These are phyloP conservation scores for Cottus gobio DNA, from an alignment of 2,113 vertebrate genomes.

Conservation along the genomic window DNA sequence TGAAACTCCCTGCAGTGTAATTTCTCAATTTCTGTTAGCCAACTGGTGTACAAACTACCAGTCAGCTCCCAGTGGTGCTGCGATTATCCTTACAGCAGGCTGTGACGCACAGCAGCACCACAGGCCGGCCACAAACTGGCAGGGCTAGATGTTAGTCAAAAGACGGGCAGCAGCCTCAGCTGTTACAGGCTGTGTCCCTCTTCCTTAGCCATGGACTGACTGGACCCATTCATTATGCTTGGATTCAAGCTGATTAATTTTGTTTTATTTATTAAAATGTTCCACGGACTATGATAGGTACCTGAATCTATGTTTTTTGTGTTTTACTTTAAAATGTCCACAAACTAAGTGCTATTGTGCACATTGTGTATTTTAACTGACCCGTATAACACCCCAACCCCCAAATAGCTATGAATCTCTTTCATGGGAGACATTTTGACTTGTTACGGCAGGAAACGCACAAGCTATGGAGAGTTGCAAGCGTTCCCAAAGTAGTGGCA, in stretches of 20 bases:
- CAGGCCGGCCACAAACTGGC: not conserved
- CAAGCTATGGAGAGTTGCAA: not conserved
- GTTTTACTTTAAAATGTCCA: not conserved
- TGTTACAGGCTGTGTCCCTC: not conserved
- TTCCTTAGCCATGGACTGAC: not conserved
- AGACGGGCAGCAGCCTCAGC: not conserved
- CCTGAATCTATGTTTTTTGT: not conserved
- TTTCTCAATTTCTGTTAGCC: constrained; percentile 10
- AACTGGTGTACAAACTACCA: constrained; percentile 15
- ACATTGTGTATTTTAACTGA: not conserved
- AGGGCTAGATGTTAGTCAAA: constrained; percentile 20
- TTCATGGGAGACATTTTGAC: not conserved
- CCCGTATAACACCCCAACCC: not conserved
- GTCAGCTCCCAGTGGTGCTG: constrained; percentile 1
- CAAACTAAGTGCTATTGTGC: too few relatives aligned
- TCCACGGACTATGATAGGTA: not conserved
- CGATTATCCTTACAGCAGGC: constrained; percentile 24
- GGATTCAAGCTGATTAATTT: not conserved
- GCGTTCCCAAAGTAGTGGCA: not conserved
- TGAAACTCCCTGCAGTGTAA: not conserved
- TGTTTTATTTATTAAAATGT: not conserved
- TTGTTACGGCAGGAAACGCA: not conserved
- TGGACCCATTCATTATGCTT: not conserved
- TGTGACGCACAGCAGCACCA: constrained; percentile 17
- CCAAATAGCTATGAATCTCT: not conserved